Evolutionary conservation across 2,888 invertebrate species (phyloP), one percentile per base, ranked within the genome.

Genomic region (Drosophila dives): DNA sequence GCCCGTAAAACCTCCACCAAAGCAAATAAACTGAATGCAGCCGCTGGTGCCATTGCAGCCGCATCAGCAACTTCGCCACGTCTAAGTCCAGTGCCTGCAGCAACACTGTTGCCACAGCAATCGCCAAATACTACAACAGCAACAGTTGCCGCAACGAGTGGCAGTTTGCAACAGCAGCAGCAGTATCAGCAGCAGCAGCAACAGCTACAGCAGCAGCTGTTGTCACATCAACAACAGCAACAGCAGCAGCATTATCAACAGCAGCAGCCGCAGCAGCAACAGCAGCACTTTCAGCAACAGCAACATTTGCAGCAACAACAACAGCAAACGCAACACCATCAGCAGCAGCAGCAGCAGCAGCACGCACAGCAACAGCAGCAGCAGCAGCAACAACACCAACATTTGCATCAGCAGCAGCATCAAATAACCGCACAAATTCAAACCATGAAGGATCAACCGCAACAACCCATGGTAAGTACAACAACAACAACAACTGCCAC

Each of bases 401-500:
- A 91, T 80, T 91, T 91, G 64, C 91, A 87, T 71, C 89, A 86
- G 68, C 92, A 92, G 68, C 91, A 90, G 72, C 93, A 92, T 89
- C 93, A 92, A 88, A 90, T 92, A 78, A 91, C 92, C 79, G 91
- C 93, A 90, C 92, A 93, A 91, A 92, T 92, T 72, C 93, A 93
- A 91, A 92, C 92, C 83, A 93, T 93, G 93, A 93, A 93, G 89
- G 93, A 93, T 91, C 93, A 93, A 91, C 93, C 93, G 70, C 93
- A 93, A 80, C 93, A 93, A 83, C 93, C 93, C 45, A 93, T 93
- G 93, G 93, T 93, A 72, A 92, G 92, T 89, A 10, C 20, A n/a
- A 32, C 32, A n/a, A 48, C 26, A 45, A 23, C n/a, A 40, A 17
- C 29, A 29, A 29, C 29, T 5, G 29, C 29, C 29, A 29, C 29